Evolutionary conservation across 2,797 vertebrate species (phyloP).

Genomic region (Chelonia mydas): DNA sequence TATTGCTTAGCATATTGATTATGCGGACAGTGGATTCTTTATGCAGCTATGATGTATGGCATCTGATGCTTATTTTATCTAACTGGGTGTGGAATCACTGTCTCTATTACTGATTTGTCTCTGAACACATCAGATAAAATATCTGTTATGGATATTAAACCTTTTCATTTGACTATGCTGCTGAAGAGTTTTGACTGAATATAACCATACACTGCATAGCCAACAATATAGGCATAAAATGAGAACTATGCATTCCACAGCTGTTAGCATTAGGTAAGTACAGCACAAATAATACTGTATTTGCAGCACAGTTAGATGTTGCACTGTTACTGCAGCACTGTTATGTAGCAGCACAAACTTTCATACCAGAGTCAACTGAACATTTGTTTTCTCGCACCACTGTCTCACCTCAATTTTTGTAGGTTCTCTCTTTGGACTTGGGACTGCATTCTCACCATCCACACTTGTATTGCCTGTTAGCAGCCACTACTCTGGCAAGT

Average conservation of each 20-base stretch:
- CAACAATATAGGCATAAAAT: background rate
- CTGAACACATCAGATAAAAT: background rate
- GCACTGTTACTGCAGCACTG: background rate
- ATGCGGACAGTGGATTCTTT: background rate
- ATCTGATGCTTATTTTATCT: background rate
- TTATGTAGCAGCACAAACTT: background rate
- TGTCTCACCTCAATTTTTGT: background rate
- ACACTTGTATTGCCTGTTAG: constrained; percentile 29
- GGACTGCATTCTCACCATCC: constrained; percentile 24
- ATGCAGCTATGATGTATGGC: accelerated
- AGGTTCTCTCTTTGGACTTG: background rate
- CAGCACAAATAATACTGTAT: accelerated
- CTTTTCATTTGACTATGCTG: background rate
- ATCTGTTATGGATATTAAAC: background rate
- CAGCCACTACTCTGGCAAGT: background rate
- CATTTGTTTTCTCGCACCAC: constrained; percentile 19
- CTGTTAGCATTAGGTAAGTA: background rate
- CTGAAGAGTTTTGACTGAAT: background rate
- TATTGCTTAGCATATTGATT: background rate
- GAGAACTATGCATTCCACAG: background rate
- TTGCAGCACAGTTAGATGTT: background rate
- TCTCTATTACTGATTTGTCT: background rate
- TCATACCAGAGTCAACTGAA: background rate
- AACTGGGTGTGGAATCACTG: background rate
- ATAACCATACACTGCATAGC: background rate